Conservation (phyloP, 2,113 vertebrate species). For the Nycticryphes semicollaris region DNA sequence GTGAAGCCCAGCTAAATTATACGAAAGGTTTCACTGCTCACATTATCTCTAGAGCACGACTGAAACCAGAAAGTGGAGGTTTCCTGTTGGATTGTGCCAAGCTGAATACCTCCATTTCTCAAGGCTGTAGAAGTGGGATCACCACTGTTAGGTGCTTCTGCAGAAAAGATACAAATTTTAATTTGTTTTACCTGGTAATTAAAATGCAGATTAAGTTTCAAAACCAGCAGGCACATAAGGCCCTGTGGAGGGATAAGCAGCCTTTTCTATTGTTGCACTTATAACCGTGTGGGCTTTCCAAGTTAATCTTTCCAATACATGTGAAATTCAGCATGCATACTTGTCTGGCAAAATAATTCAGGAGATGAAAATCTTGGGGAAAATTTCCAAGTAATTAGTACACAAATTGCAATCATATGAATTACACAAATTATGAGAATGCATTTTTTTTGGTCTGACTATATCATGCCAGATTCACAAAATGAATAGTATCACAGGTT, state of each 20-base stretch:
- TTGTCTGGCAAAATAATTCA: neutral
- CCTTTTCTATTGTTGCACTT: neutral
- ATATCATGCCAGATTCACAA: neutral
- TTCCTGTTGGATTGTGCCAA: neutral
- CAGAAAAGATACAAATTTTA: neutral
- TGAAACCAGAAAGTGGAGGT: neutral
- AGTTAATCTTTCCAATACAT: neutral
- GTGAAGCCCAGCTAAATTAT: constrained; percentile 19
- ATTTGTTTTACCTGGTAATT: constrained; percentile 10
- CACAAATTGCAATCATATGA: rapidly evolving
- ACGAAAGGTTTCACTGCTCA: neutral
- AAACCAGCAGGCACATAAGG: neutral
- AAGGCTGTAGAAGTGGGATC: constrained; percentile 20
- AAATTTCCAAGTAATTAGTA: neutral
- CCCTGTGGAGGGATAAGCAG: neutral
- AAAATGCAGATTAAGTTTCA: neutral
- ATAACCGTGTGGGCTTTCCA: neutral
- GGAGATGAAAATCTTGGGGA: neutral
- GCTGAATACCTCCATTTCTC: constrained; percentile 29
- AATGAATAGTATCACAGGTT: neutral
- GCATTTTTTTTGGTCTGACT: neutral
- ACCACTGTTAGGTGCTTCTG: neutral
- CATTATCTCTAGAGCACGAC: neutral
- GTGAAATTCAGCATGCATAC: rapidly evolving
- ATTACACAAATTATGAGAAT: neutral